Evolutionary conservation across 2,888 invertebrate species (phyloP).

Genomic region (Chaetoderma sp.): DNA sequence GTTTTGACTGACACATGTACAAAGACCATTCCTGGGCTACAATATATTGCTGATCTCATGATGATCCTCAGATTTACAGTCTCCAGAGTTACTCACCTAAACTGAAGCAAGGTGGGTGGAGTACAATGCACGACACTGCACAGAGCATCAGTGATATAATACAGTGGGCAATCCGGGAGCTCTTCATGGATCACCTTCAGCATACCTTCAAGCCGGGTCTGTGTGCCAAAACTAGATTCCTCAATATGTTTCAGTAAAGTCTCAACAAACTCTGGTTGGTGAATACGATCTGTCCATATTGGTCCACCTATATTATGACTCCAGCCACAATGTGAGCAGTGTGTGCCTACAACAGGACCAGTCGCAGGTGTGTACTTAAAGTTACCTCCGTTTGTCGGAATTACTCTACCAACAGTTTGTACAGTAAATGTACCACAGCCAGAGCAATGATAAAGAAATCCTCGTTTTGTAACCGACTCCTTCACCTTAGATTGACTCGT

Average conservation of each 20-base stretch:
- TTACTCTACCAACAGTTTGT: constrained; percentile 78
- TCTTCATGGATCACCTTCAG: constrained; percentile 83
- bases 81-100: constrained; percentile 75
- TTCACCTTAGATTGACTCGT: constrained; percentile 88
- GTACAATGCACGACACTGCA: constrained; percentile 78
- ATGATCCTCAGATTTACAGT: no score
- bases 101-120: constrained; percentile 55
- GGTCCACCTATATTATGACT: constrained; percentile 89
- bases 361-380: constrained; percentile 78
- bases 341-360: constrained; percentile 77
- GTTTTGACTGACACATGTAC: no score
- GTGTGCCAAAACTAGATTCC: constrained; percentile 75
- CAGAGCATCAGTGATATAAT: constrained; percentile 85
- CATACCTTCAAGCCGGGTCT: constrained; percentile 76
- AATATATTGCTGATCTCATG: no score
- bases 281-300: constrained; percentile 90
- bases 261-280: constrained; percentile 82
- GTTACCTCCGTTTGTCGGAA: constrained; percentile 53
- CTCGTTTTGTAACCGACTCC: constrained; percentile 80
- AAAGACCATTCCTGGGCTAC: no score
- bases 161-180: constrained; percentile 85
- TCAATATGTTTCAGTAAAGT: constrained; percentile 73
- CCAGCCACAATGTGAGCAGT: constrained; percentile 83
- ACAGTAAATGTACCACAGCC: constrained; percentile 87
- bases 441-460: constrained; percentile 88